phyloP scores from a whole-genome alignment of 1,140 invertebrate genomes.

The Drosophila pruinosa region DNA sequence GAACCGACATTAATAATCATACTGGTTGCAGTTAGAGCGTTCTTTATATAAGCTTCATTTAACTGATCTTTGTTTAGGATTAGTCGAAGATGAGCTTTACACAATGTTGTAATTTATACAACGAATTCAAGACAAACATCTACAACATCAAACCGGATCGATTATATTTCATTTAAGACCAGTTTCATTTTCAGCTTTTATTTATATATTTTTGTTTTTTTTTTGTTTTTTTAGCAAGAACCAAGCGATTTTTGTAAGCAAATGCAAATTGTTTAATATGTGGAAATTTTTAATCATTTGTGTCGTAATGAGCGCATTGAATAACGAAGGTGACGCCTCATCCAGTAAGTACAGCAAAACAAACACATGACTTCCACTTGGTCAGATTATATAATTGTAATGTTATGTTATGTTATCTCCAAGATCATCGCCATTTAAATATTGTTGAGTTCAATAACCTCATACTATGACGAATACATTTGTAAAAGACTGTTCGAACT shows the following conservation, averaged over 20 bases:
- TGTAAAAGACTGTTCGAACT: not conserved
- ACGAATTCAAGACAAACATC: slow-evolving; percentile 5
- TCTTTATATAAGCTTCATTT: slow-evolving; percentile 4
- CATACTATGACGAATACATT: not conserved
- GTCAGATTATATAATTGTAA: not conserved
- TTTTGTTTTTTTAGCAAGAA: slow-evolving; percentile 13
- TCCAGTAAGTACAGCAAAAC: slow-evolving; percentile 39
- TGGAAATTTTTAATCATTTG: slow-evolving; percentile 68
- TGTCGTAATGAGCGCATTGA: slow-evolving; percentile 66
- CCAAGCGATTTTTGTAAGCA: slow-evolving; percentile 27
- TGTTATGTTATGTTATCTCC: not conserved
- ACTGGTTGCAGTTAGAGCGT: not conserved
- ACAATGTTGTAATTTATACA: slow-evolving; percentile 18
- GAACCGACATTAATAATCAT: not conserved
- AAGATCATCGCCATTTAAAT: not conserved
- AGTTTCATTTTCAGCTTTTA: slow-evolving; percentile 3
- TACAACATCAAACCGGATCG: slow-evolving; percentile 17
- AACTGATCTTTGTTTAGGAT: not conserved
- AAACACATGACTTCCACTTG: not conserved
- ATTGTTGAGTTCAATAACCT: not conserved
- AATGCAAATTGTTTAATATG: slow-evolving; percentile 60
- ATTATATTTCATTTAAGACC: slow-evolving; percentile 19
- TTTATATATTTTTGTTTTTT: slow-evolving; percentile 12
- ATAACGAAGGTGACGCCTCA: slow-evolving; percentile 46
- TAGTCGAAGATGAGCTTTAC: not conserved